These are phyloP conservation scores for Actenoides hombroni DNA, from an alignment of 2,113 vertebrate genomes.

Conservation along the genomic window DNA sequence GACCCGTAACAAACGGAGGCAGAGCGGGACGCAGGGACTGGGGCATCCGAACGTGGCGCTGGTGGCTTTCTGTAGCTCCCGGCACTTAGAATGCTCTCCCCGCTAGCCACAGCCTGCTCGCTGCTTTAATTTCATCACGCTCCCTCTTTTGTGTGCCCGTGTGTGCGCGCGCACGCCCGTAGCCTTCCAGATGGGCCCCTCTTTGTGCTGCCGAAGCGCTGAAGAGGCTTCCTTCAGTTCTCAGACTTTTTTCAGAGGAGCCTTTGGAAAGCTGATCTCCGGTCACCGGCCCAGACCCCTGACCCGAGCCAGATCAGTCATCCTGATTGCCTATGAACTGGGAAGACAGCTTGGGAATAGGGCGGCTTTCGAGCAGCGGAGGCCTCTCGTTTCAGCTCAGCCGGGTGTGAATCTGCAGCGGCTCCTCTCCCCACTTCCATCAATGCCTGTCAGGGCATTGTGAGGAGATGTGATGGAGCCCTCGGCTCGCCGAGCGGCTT, in stretches of 20 bases:
- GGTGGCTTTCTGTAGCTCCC: not conserved
- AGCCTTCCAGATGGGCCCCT: conserved; percentile 51
- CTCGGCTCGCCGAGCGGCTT: conserved; percentile 49
- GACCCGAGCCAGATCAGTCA: conserved; percentile 82
- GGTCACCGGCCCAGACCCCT: conserved; percentile 78
- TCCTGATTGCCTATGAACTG: conserved; percentile 75
- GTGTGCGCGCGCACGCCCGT: not conserved
- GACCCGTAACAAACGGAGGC: not conserved
- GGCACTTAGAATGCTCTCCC: not conserved
- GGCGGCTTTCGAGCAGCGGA: not conserved
- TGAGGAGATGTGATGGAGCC: conserved; percentile 26
- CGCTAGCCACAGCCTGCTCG: not conserved
- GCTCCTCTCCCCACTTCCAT: conserved; percentile 51
- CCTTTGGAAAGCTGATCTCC: conserved; percentile 69
- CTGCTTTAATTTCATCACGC: conserved; percentile 38
- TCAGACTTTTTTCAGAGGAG: conserved; percentile 49
- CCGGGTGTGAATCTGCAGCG: conserved; percentile 44
- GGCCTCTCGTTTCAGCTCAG: conserved; percentile 25
- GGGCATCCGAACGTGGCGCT: not conserved
- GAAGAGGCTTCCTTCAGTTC: conserved; percentile 50
- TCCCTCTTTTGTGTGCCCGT: conserved; percentile 7
- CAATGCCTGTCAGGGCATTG: conserved; percentile 58
- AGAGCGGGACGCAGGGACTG: not conserved
- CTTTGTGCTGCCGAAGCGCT: conserved; percentile 59
- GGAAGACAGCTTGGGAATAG: conserved; percentile 72